Conservation (phyloP, 2,113 vertebrate genomes). For the Motacilla alba region DNA sequence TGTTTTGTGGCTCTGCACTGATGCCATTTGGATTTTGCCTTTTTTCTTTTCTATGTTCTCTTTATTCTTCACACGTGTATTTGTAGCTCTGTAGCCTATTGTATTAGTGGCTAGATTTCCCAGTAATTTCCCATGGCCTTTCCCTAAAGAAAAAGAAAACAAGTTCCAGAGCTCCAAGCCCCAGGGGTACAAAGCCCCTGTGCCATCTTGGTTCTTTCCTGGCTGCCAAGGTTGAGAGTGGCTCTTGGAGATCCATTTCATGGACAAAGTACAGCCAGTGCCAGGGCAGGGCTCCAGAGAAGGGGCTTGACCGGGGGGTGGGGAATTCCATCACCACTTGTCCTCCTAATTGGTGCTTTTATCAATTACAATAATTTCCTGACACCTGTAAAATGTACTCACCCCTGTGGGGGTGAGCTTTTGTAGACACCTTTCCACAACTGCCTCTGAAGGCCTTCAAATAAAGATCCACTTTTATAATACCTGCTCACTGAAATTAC, state of each 20-base stretch:
- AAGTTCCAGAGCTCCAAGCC: background rate
- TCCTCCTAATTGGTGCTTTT: background rate
- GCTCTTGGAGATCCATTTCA: background rate
- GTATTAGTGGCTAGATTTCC: background rate
- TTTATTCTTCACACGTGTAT: background rate
- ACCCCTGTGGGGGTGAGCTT: background rate
- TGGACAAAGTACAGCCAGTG: no score
- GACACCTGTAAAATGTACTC: no score
- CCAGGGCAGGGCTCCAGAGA: background rate
- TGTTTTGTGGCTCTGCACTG: background rate
- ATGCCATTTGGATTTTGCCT: background rate
- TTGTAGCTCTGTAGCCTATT: background rate
- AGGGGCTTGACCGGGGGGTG: background rate
- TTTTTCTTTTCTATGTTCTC: background rate
- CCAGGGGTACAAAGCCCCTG: background rate
- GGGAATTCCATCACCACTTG: background rate
- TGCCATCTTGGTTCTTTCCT: background rate
- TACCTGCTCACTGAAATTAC: background rate
- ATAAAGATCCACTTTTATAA: background rate
- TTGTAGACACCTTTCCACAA: no score
- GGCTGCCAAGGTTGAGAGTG: no score
- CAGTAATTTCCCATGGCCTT: background rate
- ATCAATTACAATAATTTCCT: background rate
- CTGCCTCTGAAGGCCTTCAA: background rate
- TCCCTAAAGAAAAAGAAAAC: background rate